These are phyloP conservation scores for Diglossa brunneiventris DNA, from an alignment of 2,113 vertebrate genomes.

Conservation along the genomic window DNA sequence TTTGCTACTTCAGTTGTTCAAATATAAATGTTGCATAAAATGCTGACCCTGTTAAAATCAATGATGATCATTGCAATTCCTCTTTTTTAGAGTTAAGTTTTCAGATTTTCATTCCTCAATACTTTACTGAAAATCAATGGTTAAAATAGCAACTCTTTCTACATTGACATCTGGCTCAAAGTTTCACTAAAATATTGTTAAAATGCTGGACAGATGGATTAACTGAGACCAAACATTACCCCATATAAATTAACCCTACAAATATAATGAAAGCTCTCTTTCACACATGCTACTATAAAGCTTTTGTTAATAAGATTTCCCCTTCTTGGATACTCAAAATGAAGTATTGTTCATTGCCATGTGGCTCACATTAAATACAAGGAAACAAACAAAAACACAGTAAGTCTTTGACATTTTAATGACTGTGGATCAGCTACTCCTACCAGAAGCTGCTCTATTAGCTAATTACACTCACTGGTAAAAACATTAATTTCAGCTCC, in stretches of 20 bases:
- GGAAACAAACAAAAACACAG: slow-evolving; percentile 51
- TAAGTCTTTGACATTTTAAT: slow-evolving; percentile 54
- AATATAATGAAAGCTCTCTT: slow-evolving; percentile 45
- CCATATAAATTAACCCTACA: slow-evolving; percentile 23
- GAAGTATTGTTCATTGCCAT: slow-evolving; percentile 51
- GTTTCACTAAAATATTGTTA: slow-evolving; percentile 43
- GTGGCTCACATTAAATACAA: slow-evolving; percentile 55
- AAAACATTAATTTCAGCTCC: slow-evolving; percentile 1
- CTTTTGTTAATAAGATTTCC: slow-evolving; percentile 42
- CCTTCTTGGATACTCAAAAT: slow-evolving; percentile 19
- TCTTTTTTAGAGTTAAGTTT: not conserved
- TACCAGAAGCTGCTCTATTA: not conserved
- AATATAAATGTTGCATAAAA: not conserved
- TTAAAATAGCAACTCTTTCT: not conserved
- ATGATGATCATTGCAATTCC: not conserved
- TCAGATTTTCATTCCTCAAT: not conserved
- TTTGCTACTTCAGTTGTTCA: not conserved
- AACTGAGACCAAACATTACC: slow-evolving; percentile 14
- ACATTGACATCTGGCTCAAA: not conserved
- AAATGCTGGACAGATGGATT: slow-evolving; percentile 25
- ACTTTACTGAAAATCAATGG: not conserved
- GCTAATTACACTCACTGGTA: not conserved
- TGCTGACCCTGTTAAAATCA: not conserved
- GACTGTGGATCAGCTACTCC: not conserved
- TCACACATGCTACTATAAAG: slow-evolving; percentile 33